Base-by-base conservation (phyloP, 2,797 vertebrate genomes). In the Nyctalus aviator region DNA sequence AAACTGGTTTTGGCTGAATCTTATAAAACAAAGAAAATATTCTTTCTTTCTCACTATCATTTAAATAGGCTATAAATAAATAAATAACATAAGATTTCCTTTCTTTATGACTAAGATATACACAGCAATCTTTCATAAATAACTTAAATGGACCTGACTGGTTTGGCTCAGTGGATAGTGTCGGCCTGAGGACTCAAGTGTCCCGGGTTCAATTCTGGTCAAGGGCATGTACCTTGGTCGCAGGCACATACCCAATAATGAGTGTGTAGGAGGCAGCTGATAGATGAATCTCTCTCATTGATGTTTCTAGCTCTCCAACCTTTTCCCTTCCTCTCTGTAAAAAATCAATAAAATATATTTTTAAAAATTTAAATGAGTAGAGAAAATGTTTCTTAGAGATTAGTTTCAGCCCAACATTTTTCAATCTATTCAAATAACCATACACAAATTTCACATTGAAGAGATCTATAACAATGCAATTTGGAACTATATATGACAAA, bases 91-190 rank as follows among this genome's bases (percentile, higher is more conserved):
- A 78, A 37, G 91, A 53, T 71, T 48, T 90, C 18, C 85, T 84
- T 78, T 92, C 11, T 57, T 72, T 83, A 90, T 72, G n/a, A 55
- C 27, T 85, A 95, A 68, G 25, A 30, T 71, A 91, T 77, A 66
- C 30, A 35, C 44, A 81, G 79, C 6, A 69, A 90, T 82, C 46
- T 82, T 86, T 72, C 32, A 93, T 13, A 92, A 79, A 35, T 25
- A 53, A 53, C 7, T 53, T 53, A 53, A 53, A 53, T 53, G 50
- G 18, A 18, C 50, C 50, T 53, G 7, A 53, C 50, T 53, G 50
- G 50, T 53, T 53, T 53, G 50, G 50, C 50, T 53, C 50, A 53
- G 50, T 53, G 50, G 50, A 53, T 53, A 53, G 50, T 8, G 18
- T 20, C 7, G 0, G 50, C 6, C 50, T 53, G 50, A 6, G 0